Base-by-base conservation (phyloP, 1,140 invertebrate species). In the Helicorthomorpha holstii region DNA sequence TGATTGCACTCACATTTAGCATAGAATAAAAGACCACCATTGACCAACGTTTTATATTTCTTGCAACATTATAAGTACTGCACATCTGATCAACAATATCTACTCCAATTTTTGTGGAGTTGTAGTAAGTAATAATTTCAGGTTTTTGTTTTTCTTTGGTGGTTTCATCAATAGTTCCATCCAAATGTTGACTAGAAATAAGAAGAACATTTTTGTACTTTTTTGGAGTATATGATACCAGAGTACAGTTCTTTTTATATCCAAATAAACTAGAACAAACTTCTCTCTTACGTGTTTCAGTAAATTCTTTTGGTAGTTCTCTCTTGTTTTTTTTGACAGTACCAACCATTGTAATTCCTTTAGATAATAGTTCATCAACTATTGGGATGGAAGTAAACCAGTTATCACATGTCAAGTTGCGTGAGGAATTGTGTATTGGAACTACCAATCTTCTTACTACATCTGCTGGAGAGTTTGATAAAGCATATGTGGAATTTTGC, bases 321-420 rank as follows among this genome's bases (percentile, higher is more conserved):
- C 57, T 50, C 62, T 70, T 70, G 54, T 71, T 70, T 62, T 66
- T 69, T 54, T 60, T 63, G 42, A 72, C 48, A 14, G 69, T 72
- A 7, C 47, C 47, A 25, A 49, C 47, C 10, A 14, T 14, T 27
- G 47, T 27, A 10, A 49, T 7, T 49, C 24, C 24, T 21, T 21
- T 43, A 19, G 3, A 3, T 16, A 16, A 2, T 19, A 56, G 42
- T 12, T 50, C 45, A 38, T 51, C n/a, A 22, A 23, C 53, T 10
- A 56, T 10, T 12, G 12, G 2, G 19, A 51, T 29, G 26, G 29
- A 19, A 7, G n/a, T 46, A 55, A 27, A 56, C 56, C 45, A 56
- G 26, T 56, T 56, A 29, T 56, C 54, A 24, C 4, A 22, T 21
- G 43, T 55, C 14, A 55, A 14, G 42, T 56, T 56, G 23, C 54